Percentiles rank a stretch among this genome's conserved stretches.
phyloP scores from a whole-genome alignment of 1,140 invertebrate species.

The Drosophila sp. region DNA sequence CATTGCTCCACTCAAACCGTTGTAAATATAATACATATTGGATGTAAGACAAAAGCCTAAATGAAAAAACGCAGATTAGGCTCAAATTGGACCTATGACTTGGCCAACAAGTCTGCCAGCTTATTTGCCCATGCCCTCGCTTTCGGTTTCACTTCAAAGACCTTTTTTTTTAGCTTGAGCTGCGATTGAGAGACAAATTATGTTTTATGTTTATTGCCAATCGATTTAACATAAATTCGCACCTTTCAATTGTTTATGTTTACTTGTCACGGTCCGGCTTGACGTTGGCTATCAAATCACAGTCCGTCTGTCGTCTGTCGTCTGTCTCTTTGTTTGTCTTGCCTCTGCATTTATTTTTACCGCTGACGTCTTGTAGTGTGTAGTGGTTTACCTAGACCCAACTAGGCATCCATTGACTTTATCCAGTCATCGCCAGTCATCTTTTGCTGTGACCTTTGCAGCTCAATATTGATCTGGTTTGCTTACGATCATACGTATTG shows the following conservation, averaged over 20 bases:
- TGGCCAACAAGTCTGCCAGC: slow-evolving; percentile 2
- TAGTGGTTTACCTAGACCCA: slow-evolving; percentile 82
- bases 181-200: slow-evolving; percentile 21
- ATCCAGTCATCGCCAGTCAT: slow-evolving; percentile 52
- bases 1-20: slow-evolving; percentile 33
- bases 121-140: slow-evolving; percentile 28
- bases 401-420: slow-evolving; percentile 67
- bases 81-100: slow-evolving; percentile 6
- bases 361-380: slow-evolving; percentile 58
- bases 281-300: slow-evolving; percentile 31
- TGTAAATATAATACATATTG: neutral
- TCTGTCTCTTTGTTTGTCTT: slow-evolving; percentile 24
- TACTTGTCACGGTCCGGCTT: slow-evolving; percentile 33
- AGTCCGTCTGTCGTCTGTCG: slow-evolving; percentile 5
- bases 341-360: slow-evolving; percentile 52
- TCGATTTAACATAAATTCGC: slow-evolving; percentile 79
- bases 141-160: slow-evolving; percentile 31
- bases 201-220: slow-evolving; percentile 61
- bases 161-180: neutral
- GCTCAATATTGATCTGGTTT: slow-evolving; percentile 69
- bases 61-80: slow-evolving; percentile 23
- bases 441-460: slow-evolving; percentile 63
- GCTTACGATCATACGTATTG: slow-evolving; percentile 32
- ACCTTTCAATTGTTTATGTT: slow-evolving; percentile 78
- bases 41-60: neutral